Evolutionary conservation across 1,140 invertebrate species (phyloP).

Genomic region (Cydia pomonella): DNA sequence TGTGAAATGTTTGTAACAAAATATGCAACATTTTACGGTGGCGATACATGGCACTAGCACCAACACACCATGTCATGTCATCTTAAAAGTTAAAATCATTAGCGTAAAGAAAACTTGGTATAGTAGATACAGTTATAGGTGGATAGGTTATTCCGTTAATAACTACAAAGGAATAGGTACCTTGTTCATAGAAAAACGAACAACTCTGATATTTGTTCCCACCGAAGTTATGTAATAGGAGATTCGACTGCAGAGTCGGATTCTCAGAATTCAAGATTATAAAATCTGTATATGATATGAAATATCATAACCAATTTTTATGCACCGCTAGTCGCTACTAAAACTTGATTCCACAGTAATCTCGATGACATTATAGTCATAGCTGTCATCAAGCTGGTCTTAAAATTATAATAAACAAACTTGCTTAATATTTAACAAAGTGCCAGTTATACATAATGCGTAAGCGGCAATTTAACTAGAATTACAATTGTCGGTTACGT

Average conservation of each 20-base stretch:
- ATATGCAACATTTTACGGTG: neutral
- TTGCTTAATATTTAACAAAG: neutral
- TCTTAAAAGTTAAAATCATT: neutral
- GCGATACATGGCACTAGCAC: neutral
- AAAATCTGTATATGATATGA: neutral
- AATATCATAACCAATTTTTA: slow-evolving; percentile 2
- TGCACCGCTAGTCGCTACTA: neutral
- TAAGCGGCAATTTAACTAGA: neutral
- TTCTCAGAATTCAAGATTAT: slow-evolving; percentile 11
- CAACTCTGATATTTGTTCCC: neutral
- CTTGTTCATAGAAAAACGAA: neutral
- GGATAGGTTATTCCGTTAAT: neutral
- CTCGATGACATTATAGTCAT: slow-evolving; percentile 7
- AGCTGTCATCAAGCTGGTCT: slow-evolving; percentile 5
- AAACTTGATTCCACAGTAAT: slow-evolving; percentile 14
- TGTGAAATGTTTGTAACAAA: neutral
- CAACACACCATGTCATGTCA: neutral
- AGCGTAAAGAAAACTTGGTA: neutral
- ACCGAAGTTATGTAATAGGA: slow-evolving; percentile 17
- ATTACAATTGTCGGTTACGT: neutral
- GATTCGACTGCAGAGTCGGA: slow-evolving; percentile 3
- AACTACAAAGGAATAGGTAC: neutral
- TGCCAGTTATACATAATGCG: neutral
- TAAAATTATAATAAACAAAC: slow-evolving; percentile 9
- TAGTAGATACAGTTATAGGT: neutral